These are phyloP conservation scores for Sinohyriopsis cumingii DNA, from an alignment of 2,888 invertebrate species.

Conservation along the genomic window DNA sequence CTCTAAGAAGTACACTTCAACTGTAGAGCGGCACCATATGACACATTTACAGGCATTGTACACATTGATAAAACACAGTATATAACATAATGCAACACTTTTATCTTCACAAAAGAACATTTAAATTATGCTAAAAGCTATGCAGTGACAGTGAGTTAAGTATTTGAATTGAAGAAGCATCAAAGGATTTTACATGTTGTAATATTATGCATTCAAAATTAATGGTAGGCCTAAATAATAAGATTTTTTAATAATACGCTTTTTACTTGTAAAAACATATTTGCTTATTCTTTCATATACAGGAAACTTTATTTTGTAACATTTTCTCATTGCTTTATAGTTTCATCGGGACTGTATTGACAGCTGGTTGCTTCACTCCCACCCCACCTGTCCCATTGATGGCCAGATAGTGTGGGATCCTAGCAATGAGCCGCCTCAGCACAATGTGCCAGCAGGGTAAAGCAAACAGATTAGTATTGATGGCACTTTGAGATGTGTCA, in stretches of 20 bases:
- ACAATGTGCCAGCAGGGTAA: not conserved
- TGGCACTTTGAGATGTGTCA: not conserved
- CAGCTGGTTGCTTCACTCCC: constrained; percentile 70
- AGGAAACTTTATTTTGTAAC: not conserved
- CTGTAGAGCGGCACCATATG: too few relatives aligned
- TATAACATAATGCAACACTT: too few relatives aligned
- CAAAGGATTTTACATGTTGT: too few relatives aligned
- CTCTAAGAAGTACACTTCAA: too few relatives aligned
- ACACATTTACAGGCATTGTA: too few relatives aligned
- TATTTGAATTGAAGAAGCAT: too few relatives aligned
- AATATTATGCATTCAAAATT: too few relatives aligned
- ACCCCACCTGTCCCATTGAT: constrained; percentile 70
- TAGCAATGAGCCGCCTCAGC: not conserved
- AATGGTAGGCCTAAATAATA: not conserved
- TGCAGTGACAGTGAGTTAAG: too few relatives aligned
- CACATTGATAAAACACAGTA: too few relatives aligned
- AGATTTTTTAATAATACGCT: not conserved
- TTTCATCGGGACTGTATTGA: constrained; percentile 72
- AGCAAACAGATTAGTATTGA: not conserved
- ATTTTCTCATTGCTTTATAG: constrained; percentile 34
- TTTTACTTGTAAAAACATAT: not conserved
- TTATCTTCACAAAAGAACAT: too few relatives aligned
- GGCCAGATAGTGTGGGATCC: constrained; percentile 60
- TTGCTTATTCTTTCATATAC: not conserved
- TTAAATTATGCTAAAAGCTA: too few relatives aligned